Conservation (phyloP, 2,113 vertebrate species). For the Psittacus erithacus region DNA sequence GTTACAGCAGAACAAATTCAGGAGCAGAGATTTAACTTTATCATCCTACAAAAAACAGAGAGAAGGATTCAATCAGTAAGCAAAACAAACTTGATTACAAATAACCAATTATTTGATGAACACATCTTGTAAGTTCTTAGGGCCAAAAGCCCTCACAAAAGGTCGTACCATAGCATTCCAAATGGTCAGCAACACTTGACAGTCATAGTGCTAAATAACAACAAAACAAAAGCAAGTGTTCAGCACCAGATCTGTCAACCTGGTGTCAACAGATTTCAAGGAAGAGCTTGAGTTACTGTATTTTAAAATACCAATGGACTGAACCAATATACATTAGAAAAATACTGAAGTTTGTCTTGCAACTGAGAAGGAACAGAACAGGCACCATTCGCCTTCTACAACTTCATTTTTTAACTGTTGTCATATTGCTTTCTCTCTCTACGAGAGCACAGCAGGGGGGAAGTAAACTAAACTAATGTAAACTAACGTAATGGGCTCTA, state of each 20-base stretch:
- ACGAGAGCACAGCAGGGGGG: background rate
- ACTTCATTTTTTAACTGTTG: background rate
- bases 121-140: background rate
- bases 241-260: background rate
- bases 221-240: background rate
- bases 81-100: background rate
- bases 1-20: conserved; percentile 65
- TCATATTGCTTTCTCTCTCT: background rate
- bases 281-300: accelerated
- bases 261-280: background rate
- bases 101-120: background rate
- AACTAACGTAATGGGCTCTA: background rate
- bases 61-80: background rate
- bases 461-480: background rate
- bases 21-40: conserved; percentile 72
- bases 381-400: background rate
- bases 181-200: background rate
- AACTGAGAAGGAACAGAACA: background rate
- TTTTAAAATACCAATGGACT: background rate
- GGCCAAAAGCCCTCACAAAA: background rate
- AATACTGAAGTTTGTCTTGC: background rate
- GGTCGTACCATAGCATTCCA: background rate
- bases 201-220: background rate
- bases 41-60: conserved; percentile 67
- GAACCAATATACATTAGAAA: background rate